These are phyloP conservation scores for Lonchura striata DNA, from an alignment of 2,113 vertebrate genomes.

Conservation along the genomic window DNA sequence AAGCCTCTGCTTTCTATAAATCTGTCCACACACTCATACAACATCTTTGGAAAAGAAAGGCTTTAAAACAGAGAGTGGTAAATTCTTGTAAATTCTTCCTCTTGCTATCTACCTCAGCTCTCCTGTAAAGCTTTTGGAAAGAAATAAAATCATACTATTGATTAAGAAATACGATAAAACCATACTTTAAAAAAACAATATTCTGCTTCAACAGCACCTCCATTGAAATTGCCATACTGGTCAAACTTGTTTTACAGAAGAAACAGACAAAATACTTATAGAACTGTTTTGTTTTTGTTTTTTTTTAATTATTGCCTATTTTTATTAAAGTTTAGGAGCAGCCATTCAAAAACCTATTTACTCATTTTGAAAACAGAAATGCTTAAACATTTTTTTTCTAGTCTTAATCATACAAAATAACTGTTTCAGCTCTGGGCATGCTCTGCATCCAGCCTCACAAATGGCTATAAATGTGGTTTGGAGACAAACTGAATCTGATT, in stretches of 20 bases:
- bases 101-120: not conserved
- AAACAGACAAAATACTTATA: not conserved
- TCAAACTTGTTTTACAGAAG: not conserved
- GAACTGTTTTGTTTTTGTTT: not conserved
- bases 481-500: not conserved
- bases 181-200: not conserved
- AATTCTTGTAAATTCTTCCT: not conserved
- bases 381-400: not conserved
- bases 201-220: not conserved
- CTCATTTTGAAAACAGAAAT: not conserved
- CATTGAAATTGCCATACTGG: not conserved
- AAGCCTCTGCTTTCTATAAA: not conserved
- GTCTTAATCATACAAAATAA: not conserved
- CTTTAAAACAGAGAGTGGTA: not conserved
- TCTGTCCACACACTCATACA: not conserved
- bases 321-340: not conserved
- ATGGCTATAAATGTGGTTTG: not conserved
- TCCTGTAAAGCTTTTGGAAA: not conserved
- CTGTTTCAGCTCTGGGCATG: not conserved
- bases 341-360: not conserved
- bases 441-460: not conserved
- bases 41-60: not conserved
- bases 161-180: not conserved
- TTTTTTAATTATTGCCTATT: not conserved
- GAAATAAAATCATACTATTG: not conserved